A percentile compares a stretch with the other conserved stretches of the same genome.
phyloP scores from a whole-genome alignment of 2,113 vertebrate genomes.

The Mormoops blainvillei region DNA sequence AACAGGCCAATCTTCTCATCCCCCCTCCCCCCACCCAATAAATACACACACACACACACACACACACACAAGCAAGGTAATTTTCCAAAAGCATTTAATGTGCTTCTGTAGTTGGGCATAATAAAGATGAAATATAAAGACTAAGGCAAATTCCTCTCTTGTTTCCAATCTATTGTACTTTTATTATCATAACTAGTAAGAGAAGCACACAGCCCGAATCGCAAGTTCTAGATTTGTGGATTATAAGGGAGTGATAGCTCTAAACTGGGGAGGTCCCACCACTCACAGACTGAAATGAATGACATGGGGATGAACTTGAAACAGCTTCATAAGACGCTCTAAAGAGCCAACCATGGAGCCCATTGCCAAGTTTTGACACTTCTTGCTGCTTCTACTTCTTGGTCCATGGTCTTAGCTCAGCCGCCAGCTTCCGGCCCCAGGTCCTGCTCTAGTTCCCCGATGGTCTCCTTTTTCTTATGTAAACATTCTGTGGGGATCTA shows the following conservation, averaged over 20 bases:
- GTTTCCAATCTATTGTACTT: not conserved
- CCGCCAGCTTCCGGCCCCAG: not conserved
- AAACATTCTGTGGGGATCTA: not conserved
- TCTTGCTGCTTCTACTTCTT: not conserved
- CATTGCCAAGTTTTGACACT: not conserved
- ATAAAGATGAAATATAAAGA: slow-evolving; percentile 1
- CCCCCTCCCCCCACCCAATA: too few species aligned
- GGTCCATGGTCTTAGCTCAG: not conserved
- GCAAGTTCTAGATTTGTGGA: not conserved
- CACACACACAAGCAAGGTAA: not conserved
- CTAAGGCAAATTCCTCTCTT: not conserved
- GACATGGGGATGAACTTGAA: not conserved
- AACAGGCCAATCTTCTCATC: not conserved
- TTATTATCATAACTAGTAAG: not conserved
- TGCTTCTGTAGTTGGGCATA: not conserved
- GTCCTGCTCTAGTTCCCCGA: not conserved
- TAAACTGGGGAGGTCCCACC: not conserved
- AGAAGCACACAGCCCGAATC: not conserved
- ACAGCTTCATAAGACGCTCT: not conserved
- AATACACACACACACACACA: not conserved
- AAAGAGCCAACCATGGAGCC: not conserved
- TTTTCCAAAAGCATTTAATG: not conserved
- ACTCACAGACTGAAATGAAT: not conserved
- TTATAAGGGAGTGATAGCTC: not conserved
- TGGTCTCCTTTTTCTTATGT: not conserved